A percentile compares a stretch with the other conserved stretches of the same genome.
Evolutionary conservation across 2,888 invertebrate species (phyloP).

Genomic region (Leucophora obtusa): DNA sequence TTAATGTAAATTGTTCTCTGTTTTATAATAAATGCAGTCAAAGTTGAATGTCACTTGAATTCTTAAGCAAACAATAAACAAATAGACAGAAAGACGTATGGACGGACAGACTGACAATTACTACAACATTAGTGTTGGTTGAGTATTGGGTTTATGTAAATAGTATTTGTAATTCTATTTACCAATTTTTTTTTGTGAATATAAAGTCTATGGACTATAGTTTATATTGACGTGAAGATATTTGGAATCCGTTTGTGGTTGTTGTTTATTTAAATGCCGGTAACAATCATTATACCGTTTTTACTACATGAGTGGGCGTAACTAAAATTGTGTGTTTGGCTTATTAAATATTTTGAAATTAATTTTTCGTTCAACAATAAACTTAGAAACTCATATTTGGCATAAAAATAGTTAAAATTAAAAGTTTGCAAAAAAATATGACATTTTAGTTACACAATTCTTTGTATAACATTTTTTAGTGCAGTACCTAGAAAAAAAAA

Average conservation of each 20-base stretch:
- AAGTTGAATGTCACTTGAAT: constrained; percentile 56
- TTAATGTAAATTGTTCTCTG: constrained; percentile 37
- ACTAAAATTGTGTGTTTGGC: constrained; percentile 40
- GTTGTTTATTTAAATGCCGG: constrained; percentile 22
- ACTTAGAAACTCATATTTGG: constrained; percentile 17
- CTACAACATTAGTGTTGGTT: background rate
- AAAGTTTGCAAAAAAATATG: background rate
- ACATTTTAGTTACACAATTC: background rate
- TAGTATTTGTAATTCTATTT: constrained; percentile 6
- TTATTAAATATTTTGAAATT: constrained; percentile 37
- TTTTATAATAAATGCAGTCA: constrained; percentile 34
- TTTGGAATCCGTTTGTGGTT: constrained; percentile 34
- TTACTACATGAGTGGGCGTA: constrained; percentile 43
- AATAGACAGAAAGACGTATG: background rate
- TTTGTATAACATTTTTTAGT: background rate
- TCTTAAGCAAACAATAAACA: constrained; percentile 6
- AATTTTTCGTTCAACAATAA: background rate
- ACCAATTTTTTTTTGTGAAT: background rate
- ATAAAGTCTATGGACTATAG: too few species aligned
- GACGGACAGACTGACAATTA: background rate
- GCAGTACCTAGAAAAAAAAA: too few species aligned
- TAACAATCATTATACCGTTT: constrained; percentile 6
- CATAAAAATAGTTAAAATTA: background rate
- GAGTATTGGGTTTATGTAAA: background rate
- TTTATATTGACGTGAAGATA: constrained; percentile 43